A percentile compares a stretch with the other conserved stretches of the same genome.
These are phyloP conservation scores for Botrylloides violaceus DNA, from an alignment of 23 tunicate species.

Conservation along the genomic window DNA sequence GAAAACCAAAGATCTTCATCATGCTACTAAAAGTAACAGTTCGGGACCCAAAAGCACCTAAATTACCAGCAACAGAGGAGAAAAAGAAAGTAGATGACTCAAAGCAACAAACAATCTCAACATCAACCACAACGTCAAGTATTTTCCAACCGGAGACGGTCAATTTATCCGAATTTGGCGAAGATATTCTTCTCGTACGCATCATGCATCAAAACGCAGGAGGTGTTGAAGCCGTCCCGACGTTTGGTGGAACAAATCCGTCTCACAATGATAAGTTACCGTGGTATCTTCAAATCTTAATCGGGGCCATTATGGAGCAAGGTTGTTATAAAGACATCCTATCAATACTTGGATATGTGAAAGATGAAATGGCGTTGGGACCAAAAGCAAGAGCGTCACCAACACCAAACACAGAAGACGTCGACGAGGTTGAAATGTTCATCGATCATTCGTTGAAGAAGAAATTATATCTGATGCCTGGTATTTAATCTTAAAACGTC, in stretches of 20 bases:
- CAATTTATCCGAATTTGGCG: constrained; percentile 25
- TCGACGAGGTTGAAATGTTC: constrained; percentile 43
- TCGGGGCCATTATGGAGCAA: constrained; percentile 42
- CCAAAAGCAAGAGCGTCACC: constrained; percentile 28
- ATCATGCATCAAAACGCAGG: constrained; percentile 61
- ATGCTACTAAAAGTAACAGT: constrained; percentile 40
- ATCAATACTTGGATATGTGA: constrained; percentile 34
- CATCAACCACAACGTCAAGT: not conserved
- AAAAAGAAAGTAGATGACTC: not conserved
- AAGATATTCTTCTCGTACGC: constrained; percentile 50
- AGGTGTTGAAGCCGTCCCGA: constrained; percentile 44
- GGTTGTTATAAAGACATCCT: constrained; percentile 53
- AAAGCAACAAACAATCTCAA: not conserved
- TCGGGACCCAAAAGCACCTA: constrained; percentile 38
- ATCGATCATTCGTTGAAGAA: constrained; percentile 49
- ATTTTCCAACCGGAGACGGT: constrained; percentile 61
- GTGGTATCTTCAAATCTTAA: constrained; percentile 50
- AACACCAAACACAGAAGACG: constrained; percentile 11
- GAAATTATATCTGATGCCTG: constrained; percentile 64
- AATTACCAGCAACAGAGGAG: constrained; percentile 6
- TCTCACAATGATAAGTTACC: constrained; percentile 31
- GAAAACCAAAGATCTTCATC: constrained; percentile 67
- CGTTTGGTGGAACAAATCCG: constrained; percentile 56
- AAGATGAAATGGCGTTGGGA: constrained; percentile 24
- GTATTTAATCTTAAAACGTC: constrained; percentile 15